phyloP scores from a whole-genome alignment of 35 echinoderm and acorn worm species.

The Lytechinus variegatus region DNA sequence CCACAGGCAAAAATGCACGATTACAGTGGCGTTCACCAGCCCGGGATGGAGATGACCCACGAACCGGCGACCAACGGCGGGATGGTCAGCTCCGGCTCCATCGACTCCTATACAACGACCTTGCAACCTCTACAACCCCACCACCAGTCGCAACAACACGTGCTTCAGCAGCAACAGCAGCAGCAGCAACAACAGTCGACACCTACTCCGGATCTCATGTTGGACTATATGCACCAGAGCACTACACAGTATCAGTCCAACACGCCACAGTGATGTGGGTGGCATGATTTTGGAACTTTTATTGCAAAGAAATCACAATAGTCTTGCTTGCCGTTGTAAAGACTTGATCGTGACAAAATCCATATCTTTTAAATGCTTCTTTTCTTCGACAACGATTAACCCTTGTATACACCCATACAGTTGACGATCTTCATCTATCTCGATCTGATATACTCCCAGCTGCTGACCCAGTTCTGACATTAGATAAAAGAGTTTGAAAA shows the following conservation, averaged over 20 bases:
- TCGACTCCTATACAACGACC: not conserved
- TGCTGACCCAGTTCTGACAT: too few relatives aligned
- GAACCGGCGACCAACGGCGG: constrained; percentile 25
- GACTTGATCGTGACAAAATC: not conserved
- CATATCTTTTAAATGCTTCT: not conserved
- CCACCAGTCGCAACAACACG: constrained; percentile 21
- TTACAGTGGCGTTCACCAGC: not conserved
- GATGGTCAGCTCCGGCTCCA: not conserved
- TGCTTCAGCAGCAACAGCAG: constrained; percentile 29
- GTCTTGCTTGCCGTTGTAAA: not conserved
- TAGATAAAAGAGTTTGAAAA: too few relatives aligned
- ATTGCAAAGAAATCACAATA: not conserved
- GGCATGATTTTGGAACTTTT: not conserved
- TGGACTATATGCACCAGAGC: constrained; percentile 33
- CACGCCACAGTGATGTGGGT: not conserved
- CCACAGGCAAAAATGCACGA: constrained; percentile 46
- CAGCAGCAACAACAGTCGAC: not conserved
- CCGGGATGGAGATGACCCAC: constrained; percentile 6
- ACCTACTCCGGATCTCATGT: not conserved
- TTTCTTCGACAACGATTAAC: not conserved
- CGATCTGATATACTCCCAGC: too few relatives aligned
- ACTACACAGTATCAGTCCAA: not conserved
- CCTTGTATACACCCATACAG: not conserved
- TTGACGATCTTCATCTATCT: not conserved
- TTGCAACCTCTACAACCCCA: constrained; percentile 28